Percentiles rank a stretch among this genome's conserved stretches.
Conservation (phyloP, 2,888 invertebrate genomes). For the Synergus itoensis region DNA sequence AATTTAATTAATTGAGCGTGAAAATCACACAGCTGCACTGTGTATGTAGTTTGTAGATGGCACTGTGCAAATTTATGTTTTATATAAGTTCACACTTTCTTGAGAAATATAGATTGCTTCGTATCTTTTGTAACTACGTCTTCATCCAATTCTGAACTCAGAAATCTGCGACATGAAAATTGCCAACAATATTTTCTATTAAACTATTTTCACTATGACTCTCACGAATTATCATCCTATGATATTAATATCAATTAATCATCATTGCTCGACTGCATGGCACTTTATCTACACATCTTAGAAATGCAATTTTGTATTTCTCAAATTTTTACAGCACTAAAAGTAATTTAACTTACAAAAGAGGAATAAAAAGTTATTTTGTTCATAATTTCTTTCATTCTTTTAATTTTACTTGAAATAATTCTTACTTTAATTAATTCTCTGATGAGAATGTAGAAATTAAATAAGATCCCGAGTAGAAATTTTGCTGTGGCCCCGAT, state of each 20-base stretch:
- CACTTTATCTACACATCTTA: slow-evolving; percentile 1
- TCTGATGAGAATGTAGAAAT: too few relatives aligned
- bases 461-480: too few relatives aligned
- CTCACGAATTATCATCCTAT: not conserved
- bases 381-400: not conserved
- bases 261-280: slow-evolving; percentile 40
- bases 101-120: slow-evolving; percentile 28
- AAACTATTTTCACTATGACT: not conserved
- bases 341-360: not conserved
- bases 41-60: slow-evolving; percentile 32
- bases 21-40: slow-evolving; percentile 25
- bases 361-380: not conserved
- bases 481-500: too few relatives aligned
- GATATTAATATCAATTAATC: not conserved
- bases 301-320: not conserved
- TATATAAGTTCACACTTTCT: slow-evolving; percentile 19
- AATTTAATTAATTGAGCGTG: slow-evolving; percentile 38
- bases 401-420: not conserved
- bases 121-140: slow-evolving; percentile 13
- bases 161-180: slow-evolving; percentile 40
- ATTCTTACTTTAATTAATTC: too few relatives aligned
- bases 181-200: not conserved
- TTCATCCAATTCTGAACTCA: slow-evolving; percentile 18
- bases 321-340: not conserved
- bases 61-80: slow-evolving; percentile 29